phyloP scores from a whole-genome alignment of 2,797 vertebrate genomes.

The Pangasius macronema region DNA sequence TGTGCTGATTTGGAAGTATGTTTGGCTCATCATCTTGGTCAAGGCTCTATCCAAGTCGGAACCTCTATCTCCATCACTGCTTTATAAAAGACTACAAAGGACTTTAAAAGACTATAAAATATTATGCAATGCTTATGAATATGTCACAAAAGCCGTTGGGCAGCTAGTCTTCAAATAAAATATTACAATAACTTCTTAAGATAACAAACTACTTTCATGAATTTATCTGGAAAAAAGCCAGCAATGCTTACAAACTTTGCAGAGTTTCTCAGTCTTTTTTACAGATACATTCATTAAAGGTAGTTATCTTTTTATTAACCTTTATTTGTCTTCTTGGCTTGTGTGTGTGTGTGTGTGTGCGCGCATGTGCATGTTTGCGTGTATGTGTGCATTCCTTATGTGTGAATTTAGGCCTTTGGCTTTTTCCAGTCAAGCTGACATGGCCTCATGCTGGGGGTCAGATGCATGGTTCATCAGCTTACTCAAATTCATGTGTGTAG shows the following conservation, averaged over 20 bases:
- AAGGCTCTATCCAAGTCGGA: neutral
- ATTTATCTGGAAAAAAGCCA: neutral
- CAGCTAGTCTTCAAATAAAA: neutral
- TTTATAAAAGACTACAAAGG: neutral
- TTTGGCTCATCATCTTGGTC: neutral
- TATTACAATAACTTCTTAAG: neutral
- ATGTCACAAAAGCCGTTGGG: neutral
- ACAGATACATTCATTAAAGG: neutral
- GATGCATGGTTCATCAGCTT: conserved; percentile 33
- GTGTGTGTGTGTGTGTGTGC: neutral
- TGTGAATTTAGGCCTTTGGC: conserved; percentile 3
- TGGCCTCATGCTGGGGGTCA: conserved; percentile 18
- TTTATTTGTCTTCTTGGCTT: neutral
- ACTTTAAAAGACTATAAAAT: neutral
- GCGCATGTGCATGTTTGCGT: neutral
- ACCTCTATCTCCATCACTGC: neutral
- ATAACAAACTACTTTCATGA: neutral
- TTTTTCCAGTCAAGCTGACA: conserved; percentile 21
- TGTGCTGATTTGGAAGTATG: neutral
- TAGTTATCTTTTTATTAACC: neutral
- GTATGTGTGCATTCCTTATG: neutral
- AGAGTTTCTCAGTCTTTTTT: neutral
- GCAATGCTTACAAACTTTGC: neutral
- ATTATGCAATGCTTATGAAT: neutral
- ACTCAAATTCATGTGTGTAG: conserved; percentile 18